phyloP scores from a whole-genome alignment of 2,797 vertebrate genomes.

The Cuniculus paca region DNA sequence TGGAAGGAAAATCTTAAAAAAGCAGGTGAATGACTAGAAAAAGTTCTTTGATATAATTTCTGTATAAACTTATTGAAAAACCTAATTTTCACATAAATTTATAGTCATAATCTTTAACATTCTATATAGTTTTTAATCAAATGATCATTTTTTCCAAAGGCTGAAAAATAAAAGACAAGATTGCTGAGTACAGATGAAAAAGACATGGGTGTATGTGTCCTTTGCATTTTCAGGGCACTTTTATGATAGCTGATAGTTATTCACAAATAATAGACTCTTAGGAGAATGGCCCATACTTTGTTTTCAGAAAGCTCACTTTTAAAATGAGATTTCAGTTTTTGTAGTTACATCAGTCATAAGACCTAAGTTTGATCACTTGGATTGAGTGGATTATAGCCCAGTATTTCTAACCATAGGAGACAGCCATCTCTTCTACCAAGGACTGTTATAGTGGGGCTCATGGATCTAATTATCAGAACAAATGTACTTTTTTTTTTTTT shows the following conservation, averaged over 20 bases:
- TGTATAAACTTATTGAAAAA: background rate
- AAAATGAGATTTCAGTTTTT: background rate
- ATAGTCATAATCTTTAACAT: conserved; percentile 4
- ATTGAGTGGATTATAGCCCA: background rate
- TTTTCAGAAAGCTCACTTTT: background rate
- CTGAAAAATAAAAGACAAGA: conserved; percentile 18
- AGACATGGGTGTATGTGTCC: background rate
- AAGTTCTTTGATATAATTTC: conserved; percentile 30
- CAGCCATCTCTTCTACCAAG: background rate
- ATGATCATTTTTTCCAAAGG: background rate
- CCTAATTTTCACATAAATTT: conserved; percentile 4
- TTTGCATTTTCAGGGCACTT: conserved; percentile 13
- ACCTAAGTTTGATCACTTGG: background rate
- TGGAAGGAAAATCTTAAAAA: background rate
- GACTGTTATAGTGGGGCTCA: background rate
- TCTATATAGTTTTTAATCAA: background rate
- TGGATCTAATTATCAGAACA: background rate
- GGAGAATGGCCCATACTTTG: background rate
- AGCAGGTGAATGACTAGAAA: background rate
- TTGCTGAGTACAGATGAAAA: background rate
- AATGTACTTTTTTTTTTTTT: background rate
- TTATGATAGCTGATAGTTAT: background rate
- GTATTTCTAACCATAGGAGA: background rate
- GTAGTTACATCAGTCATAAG: background rate
- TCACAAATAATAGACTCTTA: background rate